Evolutionary conservation across 2,888 invertebrate genomes (phyloP), one percentile per base, ranked within the genome.

Genomic region (Drosophila greeni): DNA sequence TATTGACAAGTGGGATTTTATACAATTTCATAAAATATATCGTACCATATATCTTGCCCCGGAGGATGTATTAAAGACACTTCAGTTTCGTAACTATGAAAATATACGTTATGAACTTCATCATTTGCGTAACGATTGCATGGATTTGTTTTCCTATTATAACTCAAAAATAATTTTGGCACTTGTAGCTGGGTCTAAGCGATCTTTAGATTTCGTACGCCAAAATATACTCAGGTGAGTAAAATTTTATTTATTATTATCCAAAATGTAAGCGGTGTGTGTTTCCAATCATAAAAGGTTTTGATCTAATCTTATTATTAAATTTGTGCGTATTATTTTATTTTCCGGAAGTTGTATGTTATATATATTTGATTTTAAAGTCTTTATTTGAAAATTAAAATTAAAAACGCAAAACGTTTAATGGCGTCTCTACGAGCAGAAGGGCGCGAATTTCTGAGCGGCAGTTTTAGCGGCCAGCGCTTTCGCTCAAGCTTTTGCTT

Each of bases 111-210:
- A 91, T 74, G 93, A 94, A 65, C 83, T 93, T 26, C 80, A 85
- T 53, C 91, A 90, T 37, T 89, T 93, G 5, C 92, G 93, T 45
- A 92, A 92, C 52, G 94, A 95, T 84, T 94, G 94, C 79, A 93
- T 95, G 86, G 95, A 96, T 85, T 89, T 96, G 49, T 95, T 95
- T 86, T 92, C 93, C 1, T 93, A 93, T 86, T 95, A 95, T 82
- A 94, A 95, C 74, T 92, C 92, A 53, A 94, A 93, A 88, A 91
- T 94, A 68, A 89, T 94, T 33, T 93, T 95, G 66, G 89, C 94
- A 4, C 89, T 96, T 20, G 93, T 95, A 12, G 94, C 93, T 80
- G 92, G 93, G 56, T 94, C 95, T 0, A 92, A 93, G 84, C 89
- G 90, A 43, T 94, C 95, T 14, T 89, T 96, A 64, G 95, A 95